Base-by-base conservation (phyloP, 1,140 invertebrate genomes). In the Polypedilum pembai region DNA sequence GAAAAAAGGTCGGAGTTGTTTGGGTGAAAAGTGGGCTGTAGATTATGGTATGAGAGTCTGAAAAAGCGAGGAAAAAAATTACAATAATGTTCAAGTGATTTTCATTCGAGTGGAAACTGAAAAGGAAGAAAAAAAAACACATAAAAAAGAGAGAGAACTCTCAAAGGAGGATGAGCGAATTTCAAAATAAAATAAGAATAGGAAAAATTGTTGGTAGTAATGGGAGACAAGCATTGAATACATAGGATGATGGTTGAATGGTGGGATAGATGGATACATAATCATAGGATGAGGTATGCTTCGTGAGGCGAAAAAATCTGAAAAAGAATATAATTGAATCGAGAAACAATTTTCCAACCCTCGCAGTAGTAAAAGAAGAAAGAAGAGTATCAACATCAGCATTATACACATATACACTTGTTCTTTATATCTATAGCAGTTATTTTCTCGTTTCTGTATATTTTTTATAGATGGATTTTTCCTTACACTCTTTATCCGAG, bases 241-340 rank as follows among this genome's bases (percentile, higher is more conserved):
- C 5, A n/a, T 56, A n/a, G 45, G 41, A 45, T 45, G 41, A 45
- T 8, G 41, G 41, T 45, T 45, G 41, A 45, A 45, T 66, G 63
- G n/a, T 17, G n/a, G 63, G 63, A 69, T 20, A 7, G 17, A 20
- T 18, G 20, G 18, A 18, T 17, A 69, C 7, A 69, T 21, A 69
- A 21, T 69, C 17, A 20, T 18, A 20, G 65, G 65, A 21, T 69
- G 65, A 69, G 65, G 17, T 21, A 18, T 69, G 20, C 17, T 21
- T 69, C 20, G 65, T 20, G 65, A 69, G 65, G 20, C 65, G 65
- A 21, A 69, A 69, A 69, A 69, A 69, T 69, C 65, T 69, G 65
- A 69, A 69, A 56, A 69, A 69, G 65, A 69, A 69, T 69, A 69
- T 69, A 69, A 69, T 69, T 69, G 65, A 69, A 69, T 69, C 65